Base-by-base conservation (phyloP, 2,888 invertebrate genomes). In the Thymelicus acteon region DNA sequence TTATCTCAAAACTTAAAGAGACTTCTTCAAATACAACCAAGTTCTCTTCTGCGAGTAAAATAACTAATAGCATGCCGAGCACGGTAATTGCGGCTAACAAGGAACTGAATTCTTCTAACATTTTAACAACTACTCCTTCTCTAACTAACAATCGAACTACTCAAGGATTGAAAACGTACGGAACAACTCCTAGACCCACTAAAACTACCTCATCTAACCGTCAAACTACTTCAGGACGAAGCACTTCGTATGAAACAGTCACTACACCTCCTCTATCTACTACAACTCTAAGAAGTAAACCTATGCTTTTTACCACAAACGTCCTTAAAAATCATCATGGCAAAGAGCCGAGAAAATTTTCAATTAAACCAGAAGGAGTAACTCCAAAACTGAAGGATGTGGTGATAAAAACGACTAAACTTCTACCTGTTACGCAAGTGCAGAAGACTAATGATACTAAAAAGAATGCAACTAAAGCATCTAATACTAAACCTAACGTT, bases 11-110 rank as follows among this genome's bases (percentile, higher is more conserved):
- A 54, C 60, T 31, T 37, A 44, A 60, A 40, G 65, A 60, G 65
- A 47, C 64, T 24, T 24, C 62, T 64, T 60, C 47, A 75, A 75
- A 73, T 65, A 74, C 71, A 44, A 71, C 60, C 12, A 66, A 24
- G 47, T n/a, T 57, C 19, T 66, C 73, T 69, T 60, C 71, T 78
- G 78, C 79, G 76, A 83, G 77, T 83, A 87, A 85, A 80, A 85
- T 79, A 79, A 90, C 90, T 92, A 93, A 93, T 84, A 92, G 92
- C 93, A 93, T 91, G 90, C 75, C 77, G 74, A 81, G 80, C 82
- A 86, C 86, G 83, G 71, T 73, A 74, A 80, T 77, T 76, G 80
- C 74, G 72, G 79, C 80, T 81, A 82, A 78, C 80, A 85, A 79
- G 77, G 79, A 77, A 79, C 80, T 78, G 77, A 88, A 83, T 75